A percentile compares a stretch with the other conserved stretches of the same genome.
These are phyloP conservation scores for Lethocerus indicus DNA, from an alignment of 1,140 invertebrate genomes.

Conservation along the genomic window DNA sequence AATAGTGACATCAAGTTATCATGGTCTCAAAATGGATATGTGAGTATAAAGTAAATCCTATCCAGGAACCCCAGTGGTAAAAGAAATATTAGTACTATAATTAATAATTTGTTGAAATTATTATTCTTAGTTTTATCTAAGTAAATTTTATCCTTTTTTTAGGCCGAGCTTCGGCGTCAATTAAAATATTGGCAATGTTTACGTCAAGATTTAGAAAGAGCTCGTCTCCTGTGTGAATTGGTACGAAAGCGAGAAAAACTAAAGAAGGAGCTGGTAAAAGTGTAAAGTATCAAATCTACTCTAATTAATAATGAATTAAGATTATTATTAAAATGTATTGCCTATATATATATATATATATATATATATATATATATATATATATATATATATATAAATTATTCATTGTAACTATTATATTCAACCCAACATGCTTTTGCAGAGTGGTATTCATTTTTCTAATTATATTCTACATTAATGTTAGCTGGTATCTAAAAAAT, in stretches of 20 bases:
- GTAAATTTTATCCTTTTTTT: slow-evolving; percentile 6
- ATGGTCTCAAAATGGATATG: no score
- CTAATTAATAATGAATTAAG: no score
- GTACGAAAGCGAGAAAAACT: slow-evolving; percentile 89
- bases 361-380: no score
- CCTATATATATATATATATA: neutral
- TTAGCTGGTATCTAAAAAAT: no score
- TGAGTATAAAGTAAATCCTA: no score
- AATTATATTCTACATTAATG: no score
- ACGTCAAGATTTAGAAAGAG: slow-evolving; percentile 85
- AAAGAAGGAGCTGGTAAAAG: slow-evolving; percentile 74
- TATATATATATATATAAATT: no score
- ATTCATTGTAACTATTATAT: no score
- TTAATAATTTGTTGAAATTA: neutral
- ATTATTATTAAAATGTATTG: neutral
- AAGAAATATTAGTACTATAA: neutral
- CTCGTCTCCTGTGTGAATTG: slow-evolving; percentile 80
- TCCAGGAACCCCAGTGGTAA: no score
- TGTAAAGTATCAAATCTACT: slow-evolving; percentile 27
- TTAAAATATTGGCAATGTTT: slow-evolving; percentile 90
- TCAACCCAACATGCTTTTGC: no score
- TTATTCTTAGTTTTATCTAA: neutral
- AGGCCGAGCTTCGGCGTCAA: slow-evolving; percentile 57
- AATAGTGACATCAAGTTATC: no score
- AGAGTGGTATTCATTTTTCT: no score